Conservation (phyloP, 2,888 invertebrate genomes). For the Aquatica leii region DNA sequence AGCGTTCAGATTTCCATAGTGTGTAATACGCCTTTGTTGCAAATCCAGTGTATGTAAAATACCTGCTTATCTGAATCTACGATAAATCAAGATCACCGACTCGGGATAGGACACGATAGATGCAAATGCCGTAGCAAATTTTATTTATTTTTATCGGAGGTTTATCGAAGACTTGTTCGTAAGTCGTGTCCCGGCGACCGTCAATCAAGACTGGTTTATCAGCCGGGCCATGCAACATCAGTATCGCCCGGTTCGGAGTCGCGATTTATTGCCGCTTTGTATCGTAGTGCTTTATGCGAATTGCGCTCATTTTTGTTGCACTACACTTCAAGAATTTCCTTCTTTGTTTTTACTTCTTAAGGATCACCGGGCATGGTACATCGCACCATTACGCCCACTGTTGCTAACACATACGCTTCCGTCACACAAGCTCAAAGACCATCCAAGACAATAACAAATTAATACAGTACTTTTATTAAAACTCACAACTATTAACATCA, state of each 20-base stretch:
- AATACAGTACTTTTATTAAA: too few relatives aligned
- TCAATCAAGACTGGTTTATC: constrained; percentile 51
- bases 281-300: constrained; percentile 44
- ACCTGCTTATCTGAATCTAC: constrained; percentile 43
- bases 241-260: constrained; percentile 37
- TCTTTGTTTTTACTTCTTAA: constrained; percentile 6
- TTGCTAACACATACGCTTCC: too few relatives aligned
- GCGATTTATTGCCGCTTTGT: constrained; percentile 44
- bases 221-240: constrained; percentile 42
- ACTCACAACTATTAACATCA: too few relatives aligned
- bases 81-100: constrained; percentile 47
- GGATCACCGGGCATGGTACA: neutral
- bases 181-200: constrained; percentile 50
- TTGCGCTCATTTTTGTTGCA: constrained; percentile 19
- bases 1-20: constrained; percentile 17
- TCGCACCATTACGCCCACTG: too few relatives aligned
- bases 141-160: constrained; percentile 49
- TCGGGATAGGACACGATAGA: constrained; percentile 45
- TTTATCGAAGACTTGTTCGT: constrained; percentile 50
- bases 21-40: constrained; percentile 31
- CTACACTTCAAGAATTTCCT: constrained; percentile 7
- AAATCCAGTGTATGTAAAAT: constrained; percentile 35
- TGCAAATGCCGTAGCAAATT: constrained; percentile 49
- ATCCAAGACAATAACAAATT: too few relatives aligned
- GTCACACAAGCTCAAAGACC: too few relatives aligned